Evolutionary conservation across 2,113 vertebrate genomes (phyloP), one percentile per base, ranked within the genome.

Genomic region (Gallinago jamesoni): DNA sequence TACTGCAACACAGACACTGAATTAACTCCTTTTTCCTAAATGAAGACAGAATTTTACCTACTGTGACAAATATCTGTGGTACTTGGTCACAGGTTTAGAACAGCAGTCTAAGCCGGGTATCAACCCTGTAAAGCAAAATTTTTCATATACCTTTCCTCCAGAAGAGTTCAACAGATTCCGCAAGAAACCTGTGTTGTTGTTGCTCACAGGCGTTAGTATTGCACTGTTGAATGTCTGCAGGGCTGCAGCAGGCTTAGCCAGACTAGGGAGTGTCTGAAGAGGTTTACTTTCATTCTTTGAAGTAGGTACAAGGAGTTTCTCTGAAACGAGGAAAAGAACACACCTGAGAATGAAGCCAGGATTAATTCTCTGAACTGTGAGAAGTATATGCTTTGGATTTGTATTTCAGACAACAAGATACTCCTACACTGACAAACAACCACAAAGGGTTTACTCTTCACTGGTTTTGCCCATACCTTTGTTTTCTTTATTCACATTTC

Each of bases 171-270:
- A 55, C 14, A 98, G 98, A 91, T 98, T 98, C 56, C 98, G 85
- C 86, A 98, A 68, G 84, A 98, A 98, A 18, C 98, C 98, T 0
- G 98, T 97, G 90, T 95, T 98, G 12, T 98, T 98, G 97, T 98
- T 98, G 97, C 98, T 98, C 77, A 98, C 98, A 10, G 98, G 98
- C 17, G 98, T 97, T 52, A 98, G 63, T 89, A 98, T 98, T 64
- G 98, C 98, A 94, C 97, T 98, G 94, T 98, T 98, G 84, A 98
- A 98, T 3, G 98, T 98, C 75, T 98, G 98, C 53, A 98, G 97
- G 63, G 97, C 96, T 33, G 98, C 86, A 66, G 88, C 52, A n/a
- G 98, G 96, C 80, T 98, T 98, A 20, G 92, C 97, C 78, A 98
- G 95, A 47, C 90, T 89, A 5, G 98, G 98, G 21, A 98, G 96